These are phyloP conservation scores for Myotis findleyi DNA, from an alignment of 2,797 vertebrate species.

Conservation along the genomic window DNA sequence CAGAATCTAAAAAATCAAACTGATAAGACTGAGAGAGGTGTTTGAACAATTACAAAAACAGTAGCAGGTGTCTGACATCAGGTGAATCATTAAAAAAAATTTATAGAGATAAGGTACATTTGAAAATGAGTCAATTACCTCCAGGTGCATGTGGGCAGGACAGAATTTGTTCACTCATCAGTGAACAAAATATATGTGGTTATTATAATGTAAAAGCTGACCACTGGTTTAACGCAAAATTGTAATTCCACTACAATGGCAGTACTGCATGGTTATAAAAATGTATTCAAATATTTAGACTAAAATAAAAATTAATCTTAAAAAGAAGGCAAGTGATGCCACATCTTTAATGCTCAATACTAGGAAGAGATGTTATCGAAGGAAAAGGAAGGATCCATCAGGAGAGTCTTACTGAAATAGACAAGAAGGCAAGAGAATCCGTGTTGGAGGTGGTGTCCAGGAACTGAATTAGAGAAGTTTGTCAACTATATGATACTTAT, in stretches of 20 bases:
- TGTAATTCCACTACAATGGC: not conserved
- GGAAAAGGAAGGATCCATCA: not conserved
- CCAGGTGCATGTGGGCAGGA: not conserved
- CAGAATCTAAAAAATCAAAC: not conserved
- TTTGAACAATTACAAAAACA: slow-evolving; percentile 42
- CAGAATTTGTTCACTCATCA: not conserved
- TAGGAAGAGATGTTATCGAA: not conserved
- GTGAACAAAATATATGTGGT: slow-evolving; percentile 9
- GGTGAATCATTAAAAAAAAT: not conserved
- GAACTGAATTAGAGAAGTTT: not conserved
- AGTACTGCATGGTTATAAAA: not conserved
- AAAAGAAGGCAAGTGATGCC: not conserved
- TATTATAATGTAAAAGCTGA: slow-evolving; percentile 24
- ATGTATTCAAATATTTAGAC: not conserved
- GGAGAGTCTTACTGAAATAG: not conserved
- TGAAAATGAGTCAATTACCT: slow-evolving; percentile 51
- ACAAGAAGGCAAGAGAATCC: not conserved
- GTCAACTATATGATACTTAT: not conserved
- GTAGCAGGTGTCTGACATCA: not conserved
- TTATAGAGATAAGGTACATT: not conserved
- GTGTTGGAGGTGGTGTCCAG: not conserved
- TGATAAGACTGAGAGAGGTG: not conserved
- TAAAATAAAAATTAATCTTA: not conserved
- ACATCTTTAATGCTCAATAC: not conserved
- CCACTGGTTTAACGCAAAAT: slow-evolving; percentile 14